Evolutionary conservation across 2,797 vertebrate species (phyloP).

Genomic region (Catharus ustulatus): DNA sequence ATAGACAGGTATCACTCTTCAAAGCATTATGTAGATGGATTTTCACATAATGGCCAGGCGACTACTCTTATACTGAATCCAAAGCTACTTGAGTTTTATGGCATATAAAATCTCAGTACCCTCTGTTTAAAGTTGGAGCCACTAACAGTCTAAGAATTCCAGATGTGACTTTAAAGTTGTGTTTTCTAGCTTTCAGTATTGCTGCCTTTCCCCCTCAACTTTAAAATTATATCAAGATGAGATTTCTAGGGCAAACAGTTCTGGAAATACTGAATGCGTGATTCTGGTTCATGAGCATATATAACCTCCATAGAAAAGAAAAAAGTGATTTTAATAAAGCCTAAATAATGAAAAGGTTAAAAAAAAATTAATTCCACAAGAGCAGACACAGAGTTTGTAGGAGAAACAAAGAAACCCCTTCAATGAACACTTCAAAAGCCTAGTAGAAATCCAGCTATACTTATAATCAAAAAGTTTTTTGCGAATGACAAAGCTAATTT

Average conservation of each 20-base stretch:
- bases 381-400: background rate
- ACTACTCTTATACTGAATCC: slow-evolving; percentile 26
- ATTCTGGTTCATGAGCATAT: background rate
- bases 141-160: slow-evolving; percentile 53
- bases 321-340: slow-evolving; percentile 43
- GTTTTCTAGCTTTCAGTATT: slow-evolving; percentile 9
- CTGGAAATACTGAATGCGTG: slow-evolving; percentile 3
- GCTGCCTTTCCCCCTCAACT: background rate
- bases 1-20: slow-evolving; percentile 1
- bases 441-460: slow-evolving; percentile 12
- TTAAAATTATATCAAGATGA: slow-evolving; percentile 60
- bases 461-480: background rate
- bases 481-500: slow-evolving; percentile 37
- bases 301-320: background rate
- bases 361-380: background rate
- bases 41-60: background rate
- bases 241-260: slow-evolving; percentile 6
- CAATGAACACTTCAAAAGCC: slow-evolving; percentile 26
- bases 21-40: background rate
- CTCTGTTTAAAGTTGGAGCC: slow-evolving; percentile 29
- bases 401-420: background rate
- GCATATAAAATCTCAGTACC: slow-evolving; percentile 11
- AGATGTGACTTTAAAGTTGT: slow-evolving; percentile 57
- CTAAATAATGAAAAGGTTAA: slow-evolving; percentile 28
- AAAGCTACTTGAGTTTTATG: slow-evolving; percentile 48